Evolutionary conservation across 2,113 vertebrate species (phyloP), one percentile per base, ranked within the genome.

Genomic region (Vidua chalybeata): DNA sequence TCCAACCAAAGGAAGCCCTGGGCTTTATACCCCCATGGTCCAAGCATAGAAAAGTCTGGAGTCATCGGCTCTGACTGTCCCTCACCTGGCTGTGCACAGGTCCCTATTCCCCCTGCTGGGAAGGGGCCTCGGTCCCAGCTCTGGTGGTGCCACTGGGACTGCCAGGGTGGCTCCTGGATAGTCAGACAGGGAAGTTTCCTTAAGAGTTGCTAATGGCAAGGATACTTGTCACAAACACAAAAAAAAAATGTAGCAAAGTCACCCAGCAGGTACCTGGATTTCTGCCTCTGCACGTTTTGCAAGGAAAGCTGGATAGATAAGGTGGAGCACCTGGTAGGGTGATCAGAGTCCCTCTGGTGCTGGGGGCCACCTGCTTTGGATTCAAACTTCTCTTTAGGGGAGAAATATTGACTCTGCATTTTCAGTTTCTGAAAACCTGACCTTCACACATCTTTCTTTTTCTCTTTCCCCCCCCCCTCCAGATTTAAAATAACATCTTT

Each of bases 251-350:
- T 3, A 46, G 30, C 13, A 55, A 64, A 87, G 5, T 7, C 33
- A 37, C 11, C 28, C 22, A 51, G 51, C 10, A 33, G 45, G n/a
- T 31, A 35, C 30, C 35, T 14, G 39, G 49, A 22, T 9, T 76
- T 63, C 28, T 80, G 46, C 68, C 59, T 52, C 14, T 0, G 2
- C 24, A 8, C 0, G 0, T n/a, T 69, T 18, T 56, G 30, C 8
- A 15, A 30, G 39, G 35, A 55, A 48, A 54, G 7, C 9, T 68
- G 68, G 39, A 13, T 15, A 67, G 77, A 61, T 22, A 15, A 55
- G 30, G 49, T 5, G 12, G 20, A 61, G 7, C 3, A 3, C 26
- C 43, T 59, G 63, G 31, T 11, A 37, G 26, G 13, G 24, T 31
- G 30, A 45, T 7, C 19, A 45, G 51, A 39, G 30, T 12, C 46